Base-by-base conservation (phyloP, 2,888 invertebrate genomes). In the Oligia strigilis region DNA sequence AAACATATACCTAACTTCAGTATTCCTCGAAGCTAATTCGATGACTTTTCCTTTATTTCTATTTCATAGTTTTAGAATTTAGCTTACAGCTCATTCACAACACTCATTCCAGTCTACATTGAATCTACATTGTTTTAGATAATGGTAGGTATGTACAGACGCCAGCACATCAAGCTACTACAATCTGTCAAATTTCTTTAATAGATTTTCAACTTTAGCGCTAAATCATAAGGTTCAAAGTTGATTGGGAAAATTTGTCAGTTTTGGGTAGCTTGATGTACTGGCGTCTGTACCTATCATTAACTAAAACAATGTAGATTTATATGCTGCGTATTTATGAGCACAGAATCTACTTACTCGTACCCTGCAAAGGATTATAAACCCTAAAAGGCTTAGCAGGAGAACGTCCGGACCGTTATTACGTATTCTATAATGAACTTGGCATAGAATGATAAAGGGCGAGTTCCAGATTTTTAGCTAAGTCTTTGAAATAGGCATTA, bases 281-380 rank as follows among this genome's bases (percentile, higher is more conserved):
- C 29, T 29, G 29, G 29, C 29, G 29, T 36, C 19, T 19, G 29
- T 40, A 40, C 29, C 13, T 49, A 29, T 19, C 19, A 13, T 19
- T 2, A 13, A 11, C 4, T n/a, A 29, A 49, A 29, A 36, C 23
- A 23, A 52, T 14, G 36, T 36, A 23, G 14, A 71, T 52, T 19
- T 70, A 29, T 49, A 75, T 29, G 17, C 9, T 40, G 19, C 23
- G 11, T 62, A 36, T 8, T 17, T n/a, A 29, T 29, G 17, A 55
- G 13, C n/a, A 69, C 19, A 29, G n/a, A 19, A 71, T 64, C 29
- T 40, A 52, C 19, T 67, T 46, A 67, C 29, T 29, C 29, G 29
- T 29, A 29, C 58, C 43, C n/a, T 40, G 29, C n/a, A 73, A 66
- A 77, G 70, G 74, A 78, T 82, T 78, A 83, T 52, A 55, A 71